Evolutionary conservation across 2,113 vertebrate species (phyloP), one percentile per base, ranked within the genome.

Genomic region (Argyrosomus japonicus): DNA sequence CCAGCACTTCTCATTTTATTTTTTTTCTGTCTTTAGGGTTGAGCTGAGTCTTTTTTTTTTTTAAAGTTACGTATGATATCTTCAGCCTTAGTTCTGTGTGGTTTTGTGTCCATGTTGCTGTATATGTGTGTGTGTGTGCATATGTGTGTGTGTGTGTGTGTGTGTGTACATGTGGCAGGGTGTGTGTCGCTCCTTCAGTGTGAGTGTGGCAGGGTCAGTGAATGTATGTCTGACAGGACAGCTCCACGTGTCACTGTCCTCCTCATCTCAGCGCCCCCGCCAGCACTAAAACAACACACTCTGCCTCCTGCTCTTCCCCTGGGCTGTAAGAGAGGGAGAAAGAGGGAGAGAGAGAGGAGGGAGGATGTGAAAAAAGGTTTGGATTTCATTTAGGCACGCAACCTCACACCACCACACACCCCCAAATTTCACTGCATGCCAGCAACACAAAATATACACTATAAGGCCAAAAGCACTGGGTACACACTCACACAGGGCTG

Each of bases 291-390:
- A 95, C 91, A 93, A 87, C 90, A 95, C 90, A 90, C 94, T 94
- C 87, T 94, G 94, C 88, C 92, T 91, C 88, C 94, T 92, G 87
- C 78, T 93, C 91, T 93, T 95, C 90, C 94, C 95, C 88, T 94
- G 92, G 88, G 86, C 94, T 95, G 89, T 86, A 51, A 87, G 71
- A 84, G 18, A 77, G n/a, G 68, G 51, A 61, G 57, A 67, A 51
- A n/a, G n/a, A 64, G 40, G 74, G 18, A 48, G 57, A 68, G 36
- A 21, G 53, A 43, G 32, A 43, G 32, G 21, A 43, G 15, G 45
- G 21, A 54, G 14, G 4, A 51, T 23, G 32, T 77, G 19, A 62
- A 63, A 74, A 63, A 45, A 54, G 2, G 23, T n/a, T 78, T 72
- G 18, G 18, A 61, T 68, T 48, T 32, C 7, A 72, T 82, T 68